Conservation (phyloP, 1,140 invertebrate genomes). For the Euwallacea similis region DNA sequence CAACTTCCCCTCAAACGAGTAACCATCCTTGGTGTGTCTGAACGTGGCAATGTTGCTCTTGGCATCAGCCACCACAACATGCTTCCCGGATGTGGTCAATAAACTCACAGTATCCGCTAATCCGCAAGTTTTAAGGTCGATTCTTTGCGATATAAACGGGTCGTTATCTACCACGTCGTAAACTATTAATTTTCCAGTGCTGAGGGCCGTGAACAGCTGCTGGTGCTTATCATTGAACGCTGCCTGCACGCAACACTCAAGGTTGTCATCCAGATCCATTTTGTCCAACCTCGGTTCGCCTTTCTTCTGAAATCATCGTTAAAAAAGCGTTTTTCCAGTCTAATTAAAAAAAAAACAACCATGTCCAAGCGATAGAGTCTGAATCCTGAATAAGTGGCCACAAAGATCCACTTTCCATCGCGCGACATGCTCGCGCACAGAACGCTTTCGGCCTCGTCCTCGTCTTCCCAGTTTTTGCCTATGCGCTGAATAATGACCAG, state of each 20-base stretch:
- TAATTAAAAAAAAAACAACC: not conserved
- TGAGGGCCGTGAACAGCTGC: conserved; percentile 44
- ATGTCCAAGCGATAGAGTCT: conserved; percentile 65
- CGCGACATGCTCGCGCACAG: conserved; percentile 68
- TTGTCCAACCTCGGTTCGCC: conserved; percentile 54
- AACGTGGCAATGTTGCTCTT: conserved; percentile 65
- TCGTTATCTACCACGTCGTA: conserved; percentile 40
- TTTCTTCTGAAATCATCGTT: conserved; percentile 49
- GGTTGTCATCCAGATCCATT: conserved; percentile 53
- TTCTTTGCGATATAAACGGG: conserved; percentile 39
- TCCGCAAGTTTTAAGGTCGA: conserved; percentile 32
- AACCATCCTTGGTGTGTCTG: conserved; percentile 51
- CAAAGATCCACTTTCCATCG: conserved; percentile 70
- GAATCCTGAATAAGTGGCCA: conserved; percentile 68
- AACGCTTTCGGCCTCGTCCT: conserved; percentile 65
- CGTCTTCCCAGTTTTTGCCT: conserved; percentile 49
- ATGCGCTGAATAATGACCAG: conserved; percentile 60
- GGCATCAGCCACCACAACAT: conserved; percentile 64
- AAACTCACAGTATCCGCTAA: conserved; percentile 58
- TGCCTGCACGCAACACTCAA: conserved; percentile 48
- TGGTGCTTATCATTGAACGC: conserved; percentile 44
- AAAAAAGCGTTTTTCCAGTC: not conserved
- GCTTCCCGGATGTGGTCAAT: conserved; percentile 61
- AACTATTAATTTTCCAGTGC: conserved; percentile 43
- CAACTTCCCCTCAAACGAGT: conserved; percentile 59